phyloP scores from a whole-genome alignment of 1,140 invertebrate genomes.

The Temnothorax longispinosus region DNA sequence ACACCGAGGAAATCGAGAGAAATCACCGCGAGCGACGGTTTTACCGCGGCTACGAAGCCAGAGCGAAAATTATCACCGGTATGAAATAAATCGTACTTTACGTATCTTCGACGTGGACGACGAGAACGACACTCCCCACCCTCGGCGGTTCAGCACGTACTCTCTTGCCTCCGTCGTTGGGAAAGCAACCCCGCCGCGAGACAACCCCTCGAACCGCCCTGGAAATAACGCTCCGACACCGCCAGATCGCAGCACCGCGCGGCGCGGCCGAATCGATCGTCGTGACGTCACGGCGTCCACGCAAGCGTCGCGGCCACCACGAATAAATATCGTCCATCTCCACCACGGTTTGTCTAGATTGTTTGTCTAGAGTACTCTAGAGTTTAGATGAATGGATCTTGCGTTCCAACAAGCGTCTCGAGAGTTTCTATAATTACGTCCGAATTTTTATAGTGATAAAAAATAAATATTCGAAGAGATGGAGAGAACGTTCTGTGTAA shows the following conservation, averaged over 20 bases:
- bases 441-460: background rate
- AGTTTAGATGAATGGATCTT: conserved; percentile 25
- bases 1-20: conserved; percentile 18
- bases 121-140: conserved; percentile 61
- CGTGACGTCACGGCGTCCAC: conserved; percentile 77
- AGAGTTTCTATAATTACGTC: background rate
- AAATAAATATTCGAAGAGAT: background rate
- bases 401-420: background rate
- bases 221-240: conserved; percentile 68
- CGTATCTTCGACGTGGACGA: conserved; percentile 59
- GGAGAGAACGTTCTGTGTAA: background rate
- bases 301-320: conserved; percentile 65
- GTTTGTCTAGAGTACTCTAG: too few species aligned
- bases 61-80: background rate
- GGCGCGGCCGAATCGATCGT: conserved; percentile 78
- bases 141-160: conserved; percentile 60
- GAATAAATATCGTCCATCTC: conserved; percentile 60
- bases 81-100: conserved; percentile 42
- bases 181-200: conserved; percentile 70
- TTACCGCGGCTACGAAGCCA: conserved; percentile 14
- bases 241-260: conserved; percentile 81
- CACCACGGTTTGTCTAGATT: conserved; percentile 12
- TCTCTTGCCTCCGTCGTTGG: conserved; percentile 52
- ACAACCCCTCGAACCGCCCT: conserved; percentile 74
- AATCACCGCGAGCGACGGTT: background rate